Base-by-base conservation (phyloP, 2,797 vertebrate genomes). In the Tragelaphus eurycerus region DNA sequence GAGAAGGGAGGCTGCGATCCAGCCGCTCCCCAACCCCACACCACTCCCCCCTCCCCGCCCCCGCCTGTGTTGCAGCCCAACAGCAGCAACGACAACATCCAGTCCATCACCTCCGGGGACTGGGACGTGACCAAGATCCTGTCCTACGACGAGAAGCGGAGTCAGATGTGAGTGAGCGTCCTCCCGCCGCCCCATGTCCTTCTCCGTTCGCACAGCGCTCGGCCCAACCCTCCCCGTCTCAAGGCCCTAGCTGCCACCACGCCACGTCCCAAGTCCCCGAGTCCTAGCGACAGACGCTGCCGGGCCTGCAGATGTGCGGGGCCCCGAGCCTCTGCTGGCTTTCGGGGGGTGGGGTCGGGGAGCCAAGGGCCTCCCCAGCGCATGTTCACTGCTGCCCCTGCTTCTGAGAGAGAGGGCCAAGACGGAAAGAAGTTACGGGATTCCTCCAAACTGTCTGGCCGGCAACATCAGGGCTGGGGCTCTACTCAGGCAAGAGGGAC, bases 51-150 rank as follows among this genome's bases (percentile, higher is more conserved):
- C 38, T 43, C 7, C 23, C 6, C n/a, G 3, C 1, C 31, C 17
- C 55, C 0, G 4, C 67, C 38, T 50, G 54, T 82, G 78, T 96
- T 98, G 29, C 96, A 99, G 99, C 99, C 99, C 38, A 99, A 99
- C 98, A 99, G 98, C 2, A 99, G 99, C 98, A 99, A 99, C 0
- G 99, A 99, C 95, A 99, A 99, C 16, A 99, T 99, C 27, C 99
- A 99, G 98, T 99, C 99, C 11, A 99, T 99, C 98, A 99, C 99
- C 25, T 99, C 99, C 0, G 99, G 99, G 13, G 99, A 99, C 50
- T 99, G 99, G 99, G 99, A 99, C 67, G 99, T 99, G 98, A 99
- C 99, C 95, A 99, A 99, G 98, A 99, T 99, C 98, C 97, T 99
- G 98, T 99, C 99, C 96, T 99, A 99, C 31, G 99, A 99, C 17